These are phyloP conservation scores for Stomatorhinus walkeri DNA, from an alignment of 2,797 vertebrate genomes.

Conservation along the genomic window DNA sequence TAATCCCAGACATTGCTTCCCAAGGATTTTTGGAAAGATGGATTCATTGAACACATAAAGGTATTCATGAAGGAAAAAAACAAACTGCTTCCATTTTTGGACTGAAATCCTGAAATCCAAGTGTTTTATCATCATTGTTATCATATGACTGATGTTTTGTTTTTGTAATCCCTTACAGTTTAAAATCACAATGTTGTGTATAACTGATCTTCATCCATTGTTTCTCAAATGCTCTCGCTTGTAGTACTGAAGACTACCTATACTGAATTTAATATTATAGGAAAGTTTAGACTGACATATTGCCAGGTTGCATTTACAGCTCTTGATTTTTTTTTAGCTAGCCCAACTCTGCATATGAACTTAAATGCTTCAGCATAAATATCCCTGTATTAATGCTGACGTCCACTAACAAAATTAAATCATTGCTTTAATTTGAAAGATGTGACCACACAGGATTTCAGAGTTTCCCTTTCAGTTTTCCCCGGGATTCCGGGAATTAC, in stretches of 20 bases:
- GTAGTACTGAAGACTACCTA: neutral
- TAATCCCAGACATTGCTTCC: constrained; percentile 39
- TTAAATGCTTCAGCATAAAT: neutral
- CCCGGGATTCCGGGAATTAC: neutral
- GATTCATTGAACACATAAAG: constrained; percentile 6
- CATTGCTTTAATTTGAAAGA: neutral
- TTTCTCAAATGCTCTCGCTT: neutral
- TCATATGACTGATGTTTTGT: neutral
- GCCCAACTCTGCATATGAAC: neutral
- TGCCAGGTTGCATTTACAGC: neutral
- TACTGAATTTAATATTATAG: neutral
- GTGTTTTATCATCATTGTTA: neutral
- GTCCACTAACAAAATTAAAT: neutral
- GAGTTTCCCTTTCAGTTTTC: neutral
- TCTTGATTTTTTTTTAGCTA: neutral
- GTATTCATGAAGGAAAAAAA: neutral
- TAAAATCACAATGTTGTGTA: neutral
- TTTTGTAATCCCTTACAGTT: neutral
- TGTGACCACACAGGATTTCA: neutral
- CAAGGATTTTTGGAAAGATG: neutral
- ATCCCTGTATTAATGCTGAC: neutral
- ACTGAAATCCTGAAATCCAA: neutral
- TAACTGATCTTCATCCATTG: neutral
- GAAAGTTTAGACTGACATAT: neutral
- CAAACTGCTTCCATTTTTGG: neutral